These are phyloP conservation scores for Latrodectus geometricus DNA, from an alignment of 1,140 invertebrate genomes.

Conservation along the genomic window DNA sequence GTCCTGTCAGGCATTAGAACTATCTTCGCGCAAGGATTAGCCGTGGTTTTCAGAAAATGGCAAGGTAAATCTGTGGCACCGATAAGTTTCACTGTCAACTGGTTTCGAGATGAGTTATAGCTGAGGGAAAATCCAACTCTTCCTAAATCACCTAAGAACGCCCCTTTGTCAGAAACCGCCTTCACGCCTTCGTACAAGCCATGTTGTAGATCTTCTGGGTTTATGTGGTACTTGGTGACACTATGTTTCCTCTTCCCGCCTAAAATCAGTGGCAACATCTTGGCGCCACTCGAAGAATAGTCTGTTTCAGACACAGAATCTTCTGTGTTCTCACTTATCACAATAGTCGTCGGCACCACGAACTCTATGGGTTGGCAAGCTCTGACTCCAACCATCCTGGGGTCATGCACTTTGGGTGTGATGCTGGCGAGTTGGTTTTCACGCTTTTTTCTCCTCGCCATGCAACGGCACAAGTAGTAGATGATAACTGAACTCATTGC, in stretches of 20 bases:
- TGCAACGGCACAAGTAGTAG: slow-evolving; percentile 53
- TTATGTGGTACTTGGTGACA: slow-evolving; percentile 29
- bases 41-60: slow-evolving; percentile 48
- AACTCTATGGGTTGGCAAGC: slow-evolving; percentile 62
- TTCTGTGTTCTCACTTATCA: slow-evolving; percentile 52
- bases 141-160: slow-evolving; percentile 34
- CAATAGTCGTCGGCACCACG: slow-evolving; percentile 62
- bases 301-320: slow-evolving; percentile 60
- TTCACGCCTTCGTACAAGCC: slow-evolving; percentile 38
- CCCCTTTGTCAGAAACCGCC: slow-evolving; percentile 15
- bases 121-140: slow-evolving; percentile 60
- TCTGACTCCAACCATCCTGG: slow-evolving; percentile 49
- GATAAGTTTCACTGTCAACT: slow-evolving; percentile 59
- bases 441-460: slow-evolving; percentile 33
- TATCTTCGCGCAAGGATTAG: slow-evolving; percentile 64
- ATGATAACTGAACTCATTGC: slow-evolving; percentile 38
- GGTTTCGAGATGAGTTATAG: slow-evolving; percentile 56
- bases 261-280: slow-evolving; percentile 31
- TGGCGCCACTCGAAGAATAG: slow-evolving; percentile 56
- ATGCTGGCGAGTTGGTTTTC: slow-evolving; percentile 42
- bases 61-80: slow-evolving; percentile 61
- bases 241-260: slow-evolving; percentile 9
- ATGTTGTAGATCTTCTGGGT: slow-evolving; percentile 55
- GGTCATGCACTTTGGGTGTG: slow-evolving; percentile 40
- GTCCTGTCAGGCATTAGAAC: slow-evolving; percentile 61